Percentiles rank a stretch among this genome's conserved stretches.
Conservation (phyloP, 2,888 invertebrate species). For the Chydorus sphaericus region DNA sequence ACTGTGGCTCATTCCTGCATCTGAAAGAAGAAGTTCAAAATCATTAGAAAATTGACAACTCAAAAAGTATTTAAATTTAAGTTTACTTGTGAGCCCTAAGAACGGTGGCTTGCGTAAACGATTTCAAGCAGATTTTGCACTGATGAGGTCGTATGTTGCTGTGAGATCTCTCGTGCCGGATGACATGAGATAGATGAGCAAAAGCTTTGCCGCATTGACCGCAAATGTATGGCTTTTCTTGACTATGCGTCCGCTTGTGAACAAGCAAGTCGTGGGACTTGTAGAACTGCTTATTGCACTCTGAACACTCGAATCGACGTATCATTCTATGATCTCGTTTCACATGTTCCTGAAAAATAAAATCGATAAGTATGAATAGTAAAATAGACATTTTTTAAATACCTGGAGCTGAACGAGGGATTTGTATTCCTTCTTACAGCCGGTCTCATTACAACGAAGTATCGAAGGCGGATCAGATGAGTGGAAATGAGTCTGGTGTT, state of each 20-base stretch:
- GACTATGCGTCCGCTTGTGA: slow-evolving; percentile 28
- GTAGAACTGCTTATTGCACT: slow-evolving; percentile 29
- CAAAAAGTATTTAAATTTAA: neutral
- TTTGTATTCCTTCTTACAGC: neutral
- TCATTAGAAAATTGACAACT: neutral
- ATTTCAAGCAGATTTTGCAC: slow-evolving; percentile 25
- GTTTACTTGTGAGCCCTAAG: slow-evolving; percentile 23
- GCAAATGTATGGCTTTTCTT: slow-evolving; percentile 30
- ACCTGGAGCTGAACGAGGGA: neutral
- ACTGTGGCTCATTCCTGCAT: no score
- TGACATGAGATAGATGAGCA: slow-evolving; percentile 29
- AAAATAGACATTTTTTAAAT: neutral
- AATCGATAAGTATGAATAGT: neutral
- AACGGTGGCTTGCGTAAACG: slow-evolving; percentile 26
- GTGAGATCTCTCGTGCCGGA: slow-evolving; percentile 30
- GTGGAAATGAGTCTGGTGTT: slow-evolving; percentile 23
- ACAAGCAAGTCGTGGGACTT: slow-evolving; percentile 31
- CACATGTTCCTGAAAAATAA: slow-evolving; percentile 26
- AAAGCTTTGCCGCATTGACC: slow-evolving; percentile 29
- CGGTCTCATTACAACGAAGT: neutral
- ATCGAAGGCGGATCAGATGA: slow-evolving; percentile 12
- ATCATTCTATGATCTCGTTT: slow-evolving; percentile 30
- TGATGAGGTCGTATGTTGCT: slow-evolving; percentile 23
- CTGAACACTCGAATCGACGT: slow-evolving; percentile 26
- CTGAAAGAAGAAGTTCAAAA: no score